These are phyloP conservation scores for Hydrozoanthus gracilis DNA, from an alignment of 92 coral and sea anemone species.

Conservation along the genomic window DNA sequence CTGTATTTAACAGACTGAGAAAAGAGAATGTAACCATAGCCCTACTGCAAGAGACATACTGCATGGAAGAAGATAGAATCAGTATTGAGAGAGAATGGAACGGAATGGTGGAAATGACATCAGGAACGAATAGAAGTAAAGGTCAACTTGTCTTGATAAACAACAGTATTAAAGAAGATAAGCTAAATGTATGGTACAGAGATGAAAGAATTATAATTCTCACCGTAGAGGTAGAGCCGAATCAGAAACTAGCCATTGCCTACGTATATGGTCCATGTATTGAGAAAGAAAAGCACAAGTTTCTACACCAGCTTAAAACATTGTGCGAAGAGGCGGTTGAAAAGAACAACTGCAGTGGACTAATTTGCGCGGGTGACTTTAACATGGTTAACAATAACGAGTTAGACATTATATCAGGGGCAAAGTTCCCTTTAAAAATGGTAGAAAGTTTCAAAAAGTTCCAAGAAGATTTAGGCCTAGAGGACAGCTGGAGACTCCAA, in stretches of 20 bases:
- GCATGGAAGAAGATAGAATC: neutral
- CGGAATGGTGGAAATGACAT: neutral
- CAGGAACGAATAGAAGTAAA: neutral
- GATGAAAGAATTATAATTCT: neutral
- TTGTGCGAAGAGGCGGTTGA: neutral
- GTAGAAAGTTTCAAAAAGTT: neutral
- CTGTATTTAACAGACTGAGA: neutral
- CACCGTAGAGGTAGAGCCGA: neutral
- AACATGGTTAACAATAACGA: neutral
- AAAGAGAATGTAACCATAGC: neutral
- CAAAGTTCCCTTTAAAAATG: neutral
- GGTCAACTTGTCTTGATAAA: neutral
- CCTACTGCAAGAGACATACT: neutral
- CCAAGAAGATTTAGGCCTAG: neutral
- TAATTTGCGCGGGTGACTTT: neutral
- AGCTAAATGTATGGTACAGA: neutral
- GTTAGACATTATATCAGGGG: neutral
- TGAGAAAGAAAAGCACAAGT: neutral
- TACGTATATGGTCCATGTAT: neutral
- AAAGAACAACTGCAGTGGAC: neutral
- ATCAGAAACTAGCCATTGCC: neutral
- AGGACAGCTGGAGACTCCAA: neutral
- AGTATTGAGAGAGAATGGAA: neutral
- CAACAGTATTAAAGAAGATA: neutral
- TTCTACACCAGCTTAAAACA: neutral